These are phyloP conservation scores for Cairina moschata DNA, from an alignment of 2,113 vertebrate genomes.

Conservation along the genomic window DNA sequence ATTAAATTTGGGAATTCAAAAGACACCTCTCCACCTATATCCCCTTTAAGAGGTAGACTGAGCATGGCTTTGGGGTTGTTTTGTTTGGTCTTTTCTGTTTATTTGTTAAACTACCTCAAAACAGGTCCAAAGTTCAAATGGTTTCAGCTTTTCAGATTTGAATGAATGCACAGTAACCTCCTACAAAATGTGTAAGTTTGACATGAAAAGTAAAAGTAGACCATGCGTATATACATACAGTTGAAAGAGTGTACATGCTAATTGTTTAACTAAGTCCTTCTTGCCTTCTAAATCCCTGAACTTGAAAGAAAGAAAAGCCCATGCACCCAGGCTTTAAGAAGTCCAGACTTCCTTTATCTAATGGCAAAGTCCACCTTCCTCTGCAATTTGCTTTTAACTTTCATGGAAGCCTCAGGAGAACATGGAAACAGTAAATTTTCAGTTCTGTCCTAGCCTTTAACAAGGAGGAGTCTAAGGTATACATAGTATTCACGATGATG, in stretches of 20 bases:
- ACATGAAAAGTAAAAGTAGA: background rate
- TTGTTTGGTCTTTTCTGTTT: background rate
- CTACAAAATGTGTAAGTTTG: background rate
- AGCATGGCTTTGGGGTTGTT: background rate
- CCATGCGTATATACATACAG: too few relatives aligned
- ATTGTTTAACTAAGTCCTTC: background rate
- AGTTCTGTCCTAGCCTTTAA: background rate
- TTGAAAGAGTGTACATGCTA: background rate
- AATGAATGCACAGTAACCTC: background rate
- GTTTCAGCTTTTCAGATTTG: background rate
- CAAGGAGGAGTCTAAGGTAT: background rate
- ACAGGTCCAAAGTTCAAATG: background rate
- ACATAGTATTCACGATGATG: background rate
- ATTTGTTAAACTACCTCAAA: background rate
- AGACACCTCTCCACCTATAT: accelerated
- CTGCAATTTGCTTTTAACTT: background rate
- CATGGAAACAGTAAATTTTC: background rate
- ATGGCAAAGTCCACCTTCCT: background rate
- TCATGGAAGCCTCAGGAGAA: background rate
- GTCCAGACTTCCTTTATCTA: background rate
- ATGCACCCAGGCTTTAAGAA: background rate
- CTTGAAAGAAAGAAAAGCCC: background rate
- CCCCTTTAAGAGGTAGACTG: background rate
- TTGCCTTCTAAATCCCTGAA: background rate
- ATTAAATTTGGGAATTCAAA: background rate